Evolutionary conservation across 2,888 invertebrate genomes (phyloP).

Genomic region (Diploptera punctata): DNA sequence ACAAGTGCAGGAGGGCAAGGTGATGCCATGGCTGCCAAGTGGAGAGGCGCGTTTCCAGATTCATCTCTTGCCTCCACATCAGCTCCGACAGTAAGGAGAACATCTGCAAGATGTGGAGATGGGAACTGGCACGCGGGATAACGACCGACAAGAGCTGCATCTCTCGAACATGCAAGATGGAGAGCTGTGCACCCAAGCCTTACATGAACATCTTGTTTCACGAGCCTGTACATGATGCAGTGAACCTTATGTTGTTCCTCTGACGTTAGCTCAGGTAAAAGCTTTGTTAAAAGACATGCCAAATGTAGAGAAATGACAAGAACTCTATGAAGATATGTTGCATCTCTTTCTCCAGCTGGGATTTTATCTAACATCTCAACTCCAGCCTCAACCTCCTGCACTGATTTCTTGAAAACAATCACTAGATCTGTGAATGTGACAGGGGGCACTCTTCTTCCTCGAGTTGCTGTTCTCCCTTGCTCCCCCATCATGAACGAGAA

Average conservation of each 20-base stretch:
- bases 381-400: conserved; percentile 58
- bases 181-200: conserved; percentile 68
- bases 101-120: conserved; percentile 70
- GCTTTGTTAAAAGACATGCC: conserved; percentile 75
- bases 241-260: conserved; percentile 49
- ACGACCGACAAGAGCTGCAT: conserved; percentile 68
- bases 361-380: conserved; percentile 46
- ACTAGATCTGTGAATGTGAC: conserved; percentile 84
- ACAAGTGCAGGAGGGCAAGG: conserved; percentile 76
- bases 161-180: conserved; percentile 85
- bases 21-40: conserved; percentile 70
- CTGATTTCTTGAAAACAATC: conserved; percentile 81
- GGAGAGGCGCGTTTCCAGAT: conserved; percentile 87
- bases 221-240: conserved; percentile 76
- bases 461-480: conserved; percentile 70
- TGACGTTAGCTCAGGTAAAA: conserved; percentile 51
- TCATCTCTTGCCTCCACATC: conserved; percentile 80
- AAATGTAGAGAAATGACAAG: conserved; percentile 86
- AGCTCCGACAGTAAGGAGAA: conserved; percentile 83
- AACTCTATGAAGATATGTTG: conserved; percentile 80
- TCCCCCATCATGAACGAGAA: conserved; percentile 95
- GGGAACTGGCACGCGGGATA: conserved; percentile 76
- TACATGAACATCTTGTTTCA: conserved; percentile 68
- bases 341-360: conserved; percentile 68
- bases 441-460: conserved; percentile 78